Percentiles rank a stretch among this genome's conserved stretches.
These are phyloP conservation scores for Acromyrmex charruanus DNA, from an alignment of 1,140 invertebrate genomes.

Conservation along the genomic window DNA sequence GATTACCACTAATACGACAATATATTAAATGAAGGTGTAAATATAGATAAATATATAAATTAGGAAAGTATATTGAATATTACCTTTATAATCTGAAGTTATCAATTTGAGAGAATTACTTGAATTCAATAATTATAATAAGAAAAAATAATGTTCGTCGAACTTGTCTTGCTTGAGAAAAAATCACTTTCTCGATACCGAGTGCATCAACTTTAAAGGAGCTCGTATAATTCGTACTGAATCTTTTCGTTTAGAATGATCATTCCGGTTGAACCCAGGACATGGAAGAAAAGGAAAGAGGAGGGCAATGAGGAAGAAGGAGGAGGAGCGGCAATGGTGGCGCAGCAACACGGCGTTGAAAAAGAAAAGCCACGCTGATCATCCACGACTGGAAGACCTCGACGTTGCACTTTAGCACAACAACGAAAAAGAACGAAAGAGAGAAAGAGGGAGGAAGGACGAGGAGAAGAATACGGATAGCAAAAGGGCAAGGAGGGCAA, in stretches of 20 bases:
- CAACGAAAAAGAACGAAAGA: slow-evolving; percentile 64
- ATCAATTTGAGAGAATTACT: background rate
- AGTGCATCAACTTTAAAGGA: slow-evolving; percentile 21
- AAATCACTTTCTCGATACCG: slow-evolving; percentile 5
- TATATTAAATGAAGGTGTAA: background rate
- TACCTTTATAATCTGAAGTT: background rate
- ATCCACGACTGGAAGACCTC: slow-evolving; percentile 75
- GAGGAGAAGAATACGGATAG: slow-evolving; percentile 53
- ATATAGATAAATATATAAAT: background rate
- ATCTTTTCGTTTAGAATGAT: slow-evolving; percentile 52
- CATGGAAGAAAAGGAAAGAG: slow-evolving; percentile 58
- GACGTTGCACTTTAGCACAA: slow-evolving; percentile 70
- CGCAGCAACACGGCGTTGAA: slow-evolving; percentile 62
- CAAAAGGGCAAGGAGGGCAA: slow-evolving; percentile 51
- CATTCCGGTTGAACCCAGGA: slow-evolving; percentile 17
- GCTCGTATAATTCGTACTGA: slow-evolving; percentile 15
- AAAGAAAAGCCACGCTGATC: slow-evolving; percentile 75
- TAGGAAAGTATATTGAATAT: background rate
- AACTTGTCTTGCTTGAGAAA: slow-evolving; percentile 2
- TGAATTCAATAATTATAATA: background rate
- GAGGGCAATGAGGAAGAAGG: slow-evolving; percentile 51
- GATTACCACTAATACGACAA: background rate
- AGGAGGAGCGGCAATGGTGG: slow-evolving; percentile 44
- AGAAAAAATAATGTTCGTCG: background rate
- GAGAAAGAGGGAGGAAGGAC: slow-evolving; percentile 25